Evolutionary conservation across 2,113 vertebrate species (phyloP).

Genomic region (Poeciliopsis prolifica): DNA sequence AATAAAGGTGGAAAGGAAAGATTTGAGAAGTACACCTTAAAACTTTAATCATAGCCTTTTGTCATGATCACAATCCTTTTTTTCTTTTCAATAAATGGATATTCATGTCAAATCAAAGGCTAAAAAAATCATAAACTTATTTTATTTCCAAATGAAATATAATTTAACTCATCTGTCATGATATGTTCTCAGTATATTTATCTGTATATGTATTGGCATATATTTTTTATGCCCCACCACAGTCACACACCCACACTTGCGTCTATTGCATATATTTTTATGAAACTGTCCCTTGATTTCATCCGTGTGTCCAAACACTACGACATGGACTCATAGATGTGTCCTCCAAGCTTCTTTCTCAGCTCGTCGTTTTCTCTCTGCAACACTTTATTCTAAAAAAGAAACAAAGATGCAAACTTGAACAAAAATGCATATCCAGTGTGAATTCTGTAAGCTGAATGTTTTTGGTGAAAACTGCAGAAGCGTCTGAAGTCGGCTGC

Average conservation of each 20-base stretch:
- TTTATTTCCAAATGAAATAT: not conserved
- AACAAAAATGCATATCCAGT: too few relatives aligned
- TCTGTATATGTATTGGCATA: too few relatives aligned
- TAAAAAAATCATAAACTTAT: not conserved
- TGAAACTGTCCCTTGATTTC: not conserved
- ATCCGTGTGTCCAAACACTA: not conserved
- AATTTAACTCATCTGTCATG: not conserved
- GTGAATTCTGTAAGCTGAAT: too few relatives aligned
- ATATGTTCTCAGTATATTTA: too few relatives aligned
- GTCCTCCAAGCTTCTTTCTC: constrained; percentile 60
- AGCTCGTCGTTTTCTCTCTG: constrained; percentile 76
- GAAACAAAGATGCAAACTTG: not conserved
- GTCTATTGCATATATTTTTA: too few relatives aligned
- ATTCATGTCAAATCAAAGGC: not conserved
- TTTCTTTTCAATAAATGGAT: not conserved
- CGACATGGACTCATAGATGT: not conserved
- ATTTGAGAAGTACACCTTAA: not conserved
- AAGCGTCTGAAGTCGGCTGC: too few relatives aligned
- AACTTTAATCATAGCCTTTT: not conserved
- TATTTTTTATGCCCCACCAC: too few relatives aligned
- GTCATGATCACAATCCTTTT: not conserved
- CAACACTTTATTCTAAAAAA: constrained; percentile 76
- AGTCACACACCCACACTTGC: too few relatives aligned
- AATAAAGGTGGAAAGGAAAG: not conserved
- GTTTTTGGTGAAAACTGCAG: too few relatives aligned